Conservation (phyloP, 2,797 vertebrate species). For the Phalloptychus januarius region DNA sequence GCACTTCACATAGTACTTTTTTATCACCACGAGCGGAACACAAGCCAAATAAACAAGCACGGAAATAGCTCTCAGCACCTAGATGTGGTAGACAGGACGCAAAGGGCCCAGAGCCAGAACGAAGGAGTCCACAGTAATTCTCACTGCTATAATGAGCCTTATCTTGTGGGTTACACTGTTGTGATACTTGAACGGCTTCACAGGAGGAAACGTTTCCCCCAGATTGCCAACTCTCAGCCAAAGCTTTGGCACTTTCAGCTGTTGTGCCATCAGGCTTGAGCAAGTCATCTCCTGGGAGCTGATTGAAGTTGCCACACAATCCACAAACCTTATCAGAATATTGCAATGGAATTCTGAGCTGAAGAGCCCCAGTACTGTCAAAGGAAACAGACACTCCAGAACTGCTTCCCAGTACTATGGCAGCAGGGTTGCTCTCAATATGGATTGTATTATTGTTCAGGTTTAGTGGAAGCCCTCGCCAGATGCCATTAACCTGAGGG, state of each 20-base stretch:
- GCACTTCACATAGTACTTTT: constrained; percentile 70
- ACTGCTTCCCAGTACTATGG: constrained; percentile 75
- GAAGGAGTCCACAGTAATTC: constrained; percentile 81
- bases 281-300: constrained; percentile 75
- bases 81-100: constrained; percentile 76
- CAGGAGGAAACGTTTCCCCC: constrained; percentile 70
- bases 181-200: constrained; percentile 57
- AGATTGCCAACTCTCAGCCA: constrained; percentile 81
- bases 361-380: constrained; percentile 76
- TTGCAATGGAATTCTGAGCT: constrained; percentile 77
- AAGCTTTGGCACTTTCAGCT: constrained; percentile 49
- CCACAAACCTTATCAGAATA: constrained; percentile 84
- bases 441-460: constrained; percentile 58
- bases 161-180: constrained; percentile 71
- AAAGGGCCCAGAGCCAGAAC: constrained; percentile 78
- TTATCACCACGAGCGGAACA: constrained; percentile 78
- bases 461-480: constrained; percentile 80
- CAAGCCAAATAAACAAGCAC: constrained; percentile 81
- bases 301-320: constrained; percentile 89
- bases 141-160: constrained; percentile 73
- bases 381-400: constrained; percentile 82
- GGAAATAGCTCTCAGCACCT: constrained; percentile 78
- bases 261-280: constrained; percentile 68
- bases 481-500: constrained; percentile 82
- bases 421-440: constrained; percentile 71